phyloP scores from a whole-genome alignment of 2,888 invertebrate genomes.

The Thecophora atra region DNA sequence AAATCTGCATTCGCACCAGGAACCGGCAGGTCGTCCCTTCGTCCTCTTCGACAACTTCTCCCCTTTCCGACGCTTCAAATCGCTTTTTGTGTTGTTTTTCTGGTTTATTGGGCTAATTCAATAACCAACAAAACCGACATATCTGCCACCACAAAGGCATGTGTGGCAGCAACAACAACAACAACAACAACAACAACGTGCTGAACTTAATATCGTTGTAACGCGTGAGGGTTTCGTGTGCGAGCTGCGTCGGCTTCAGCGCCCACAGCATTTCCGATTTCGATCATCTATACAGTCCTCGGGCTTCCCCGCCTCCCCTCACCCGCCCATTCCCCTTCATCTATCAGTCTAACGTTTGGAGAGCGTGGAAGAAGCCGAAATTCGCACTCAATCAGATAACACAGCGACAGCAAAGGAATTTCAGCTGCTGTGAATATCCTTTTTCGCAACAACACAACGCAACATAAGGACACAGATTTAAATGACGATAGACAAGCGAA shows the following conservation, averaged over 20 bases:
- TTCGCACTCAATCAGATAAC: conserved; percentile 67
- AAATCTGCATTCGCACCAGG: conserved; percentile 27
- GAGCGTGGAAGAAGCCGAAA: too few species aligned
- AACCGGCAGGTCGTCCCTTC: conserved; percentile 9
- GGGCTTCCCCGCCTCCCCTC: neutral
- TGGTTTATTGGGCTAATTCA: conserved; percentile 67
- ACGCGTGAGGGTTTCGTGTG: conserved; percentile 27
- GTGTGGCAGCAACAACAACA: conserved; percentile 35
- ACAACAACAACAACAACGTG: conserved; percentile 20
- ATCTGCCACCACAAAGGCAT: conserved; percentile 50
- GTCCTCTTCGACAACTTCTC: conserved; percentile 37
- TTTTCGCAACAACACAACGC: neutral
- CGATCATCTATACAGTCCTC: conserved; percentile 55
- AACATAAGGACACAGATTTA: neutral
- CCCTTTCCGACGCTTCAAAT: conserved; percentile 37
- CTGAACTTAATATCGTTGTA: conserved; percentile 29
- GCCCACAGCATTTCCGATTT: conserved; percentile 63
- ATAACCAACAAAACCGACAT: conserved; percentile 61
- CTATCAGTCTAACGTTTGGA: conserved; percentile 39
- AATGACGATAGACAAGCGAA: neutral
- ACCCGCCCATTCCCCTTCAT: too few species aligned
- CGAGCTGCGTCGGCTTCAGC: conserved; percentile 46
- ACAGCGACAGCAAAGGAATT: conserved; percentile 54
- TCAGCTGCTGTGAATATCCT: conserved; percentile 42
- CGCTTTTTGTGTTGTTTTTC: conserved; percentile 62